A percentile compares a stretch with the other conserved stretches of the same genome.
Conservation (phyloP, 2,113 vertebrate genomes). For the Acrocephalus kingi region DNA sequence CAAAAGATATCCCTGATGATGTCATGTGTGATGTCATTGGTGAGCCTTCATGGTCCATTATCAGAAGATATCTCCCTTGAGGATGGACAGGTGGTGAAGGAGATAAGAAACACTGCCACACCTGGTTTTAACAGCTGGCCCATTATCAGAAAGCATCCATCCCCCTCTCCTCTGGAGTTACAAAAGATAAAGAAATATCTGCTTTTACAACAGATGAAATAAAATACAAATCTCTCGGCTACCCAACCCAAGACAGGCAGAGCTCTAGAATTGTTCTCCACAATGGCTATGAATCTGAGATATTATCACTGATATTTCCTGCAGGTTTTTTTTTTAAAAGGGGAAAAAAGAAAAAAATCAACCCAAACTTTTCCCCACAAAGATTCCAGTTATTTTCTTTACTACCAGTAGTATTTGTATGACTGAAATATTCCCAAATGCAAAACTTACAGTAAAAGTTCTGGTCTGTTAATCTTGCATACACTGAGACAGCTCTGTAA, state of each 20-base stretch:
- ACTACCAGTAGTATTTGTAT: background rate
- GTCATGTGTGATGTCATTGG: no score
- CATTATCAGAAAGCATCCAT: no score
- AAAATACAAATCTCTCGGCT: no score
- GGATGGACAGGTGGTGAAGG: no score
- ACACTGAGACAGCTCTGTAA: background rate
- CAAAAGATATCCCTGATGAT: no score
- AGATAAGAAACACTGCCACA: no score
- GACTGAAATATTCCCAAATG: background rate
- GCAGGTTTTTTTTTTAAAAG: background rate
- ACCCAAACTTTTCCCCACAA: background rate
- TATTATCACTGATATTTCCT: background rate
- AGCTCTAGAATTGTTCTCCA: background rate
- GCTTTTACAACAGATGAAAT: no score
- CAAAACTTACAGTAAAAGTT: background rate
- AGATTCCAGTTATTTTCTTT: background rate
- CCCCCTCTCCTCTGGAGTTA: no score
- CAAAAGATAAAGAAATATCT: no score
- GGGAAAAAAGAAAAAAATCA: accelerated
- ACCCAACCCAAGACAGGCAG: background rate
- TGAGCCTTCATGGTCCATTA: no score
- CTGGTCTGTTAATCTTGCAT: background rate
- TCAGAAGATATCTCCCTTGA: no score
- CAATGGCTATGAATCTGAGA: background rate
- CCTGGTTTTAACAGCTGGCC: no score